Percentiles rank a stretch among this genome's conserved stretches.
phyloP scores from a whole-genome alignment of 2,113 vertebrate genomes.

The Solea senegalensis region DNA sequence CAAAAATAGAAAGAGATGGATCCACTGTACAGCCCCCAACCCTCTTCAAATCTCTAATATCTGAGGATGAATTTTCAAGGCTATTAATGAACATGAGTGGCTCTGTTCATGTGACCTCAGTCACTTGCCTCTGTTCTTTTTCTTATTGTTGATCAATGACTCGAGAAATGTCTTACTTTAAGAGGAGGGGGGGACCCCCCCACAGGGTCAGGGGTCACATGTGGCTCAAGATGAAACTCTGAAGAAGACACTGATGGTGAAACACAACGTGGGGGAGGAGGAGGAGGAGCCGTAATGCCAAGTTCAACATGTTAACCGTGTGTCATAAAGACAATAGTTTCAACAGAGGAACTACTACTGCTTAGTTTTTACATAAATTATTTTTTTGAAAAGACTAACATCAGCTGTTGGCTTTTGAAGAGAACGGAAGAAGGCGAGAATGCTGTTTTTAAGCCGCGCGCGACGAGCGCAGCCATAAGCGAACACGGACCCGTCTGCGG shows the following conservation, averaged over 20 bases:
- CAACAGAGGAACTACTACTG: conserved; percentile 79
- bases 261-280: conserved; percentile 10
- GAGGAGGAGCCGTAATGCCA: conserved; percentile 55
- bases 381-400: conserved; percentile 83
- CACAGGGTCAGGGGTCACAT: conserved; percentile 32
- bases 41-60: conserved; percentile 67
- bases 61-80: conserved; percentile 65
- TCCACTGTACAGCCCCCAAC: conserved; percentile 73
- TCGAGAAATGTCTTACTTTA: conserved; percentile 68
- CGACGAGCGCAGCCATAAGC: conserved; percentile 60
- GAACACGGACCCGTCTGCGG: conserved; percentile 62
- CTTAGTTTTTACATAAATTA: conserved; percentile 86
- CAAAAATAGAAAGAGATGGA: conserved; percentile 51
- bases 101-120: conserved; percentile 64
- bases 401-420: conserved; percentile 77
- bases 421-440: conserved; percentile 71
- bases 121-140: conserved; percentile 66
- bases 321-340: conserved; percentile 73
- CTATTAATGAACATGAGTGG: conserved; percentile 57
- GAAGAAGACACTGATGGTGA: conserved; percentile 24
- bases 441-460: conserved; percentile 73
- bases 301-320: conserved; percentile 65
- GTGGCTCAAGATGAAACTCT: conserved; percentile 50
- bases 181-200: conserved; percentile 50
- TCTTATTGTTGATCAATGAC: conserved; percentile 72